Evolutionary conservation across 2,888 invertebrate genomes (phyloP), one percentile per base, ranked within the genome.

Genomic region (Andrena trimmerana): DNA sequence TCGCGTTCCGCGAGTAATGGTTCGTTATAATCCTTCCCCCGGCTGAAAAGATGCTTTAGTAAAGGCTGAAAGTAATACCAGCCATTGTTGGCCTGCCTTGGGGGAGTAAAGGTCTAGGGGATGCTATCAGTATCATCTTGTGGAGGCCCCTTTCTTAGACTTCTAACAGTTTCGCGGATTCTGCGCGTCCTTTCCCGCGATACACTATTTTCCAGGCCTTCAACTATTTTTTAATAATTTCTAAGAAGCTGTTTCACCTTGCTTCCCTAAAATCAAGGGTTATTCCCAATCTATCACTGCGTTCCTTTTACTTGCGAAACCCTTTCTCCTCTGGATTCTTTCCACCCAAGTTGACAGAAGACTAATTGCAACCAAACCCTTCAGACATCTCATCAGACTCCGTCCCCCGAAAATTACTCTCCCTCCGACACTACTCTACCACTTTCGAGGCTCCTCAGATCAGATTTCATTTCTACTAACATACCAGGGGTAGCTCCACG

Each of bases 1-100:
- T 78, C 78, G 78, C 63, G 78, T 78, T 81, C 57, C 78, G 20
- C 27, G 72, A 78, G 78, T 72, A 81, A 81, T 81, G 81, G 78
- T 72, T 79, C 79, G 79, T 77, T 81, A 72, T 78, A 81, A 81
- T 78, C 78, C 78, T 63, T 63, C 72, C 72, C 29, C 54, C 52
- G 66, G 57, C 72, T 72, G 81, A 72, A 78, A 81, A 78, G 81
- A 81, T 72, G 78, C 81, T 78, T 81, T 59, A 72, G 62, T 50
- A 50, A 63, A n/a, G 67, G 72, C 50, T 72, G 72, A 78, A 66
- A 72, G 72, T 78, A 81, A 72, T 77, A 79, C 69, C 52, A 66
- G 66, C 69, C 77, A 79, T 79, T 79, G 79, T 79, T 79, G 77
- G 65, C 50, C 50, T 13, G 48, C 42, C 31, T 27, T 62, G 10